Base-by-base conservation (phyloP, 2,888 invertebrate genomes). In the Drosophila setosimentum region DNA sequence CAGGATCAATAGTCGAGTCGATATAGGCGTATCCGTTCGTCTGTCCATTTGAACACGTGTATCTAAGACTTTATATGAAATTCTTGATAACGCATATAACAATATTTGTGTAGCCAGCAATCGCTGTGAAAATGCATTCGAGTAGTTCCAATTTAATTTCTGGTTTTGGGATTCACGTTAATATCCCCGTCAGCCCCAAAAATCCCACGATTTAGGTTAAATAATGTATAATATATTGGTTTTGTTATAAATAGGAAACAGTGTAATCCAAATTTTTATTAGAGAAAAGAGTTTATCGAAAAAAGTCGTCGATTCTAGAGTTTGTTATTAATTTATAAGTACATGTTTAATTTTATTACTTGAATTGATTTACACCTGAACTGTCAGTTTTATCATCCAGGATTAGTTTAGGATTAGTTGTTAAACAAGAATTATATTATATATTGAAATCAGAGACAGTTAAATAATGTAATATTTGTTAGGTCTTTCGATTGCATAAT, bases 61-160 rank as follows among this genome's bases (percentile, higher is more conserved):
- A 33, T 5, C 80, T 73, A 27, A 24, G 53, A 53, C 35, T 45
- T n/a, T n/a, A n/a, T n/a, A n/a, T n/a, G n/a, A n/a, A n/a, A n/a
- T n/a, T n/a, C n/a, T n/a, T n/a, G n/a, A n/a, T n/a, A n/a, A n/a
- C n/a, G n/a, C n/a, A n/a, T n/a, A n/a, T n/a, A n/a, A n/a, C n/a
- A n/a, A n/a, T n/a, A n/a, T n/a, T n/a, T n/a, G n/a, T n/a, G n/a
- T n/a, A n/a, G n/a, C n/a, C n/a, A n/a, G n/a, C n/a, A n/a, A n/a
- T n/a, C n/a, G n/a, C n/a, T n/a, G n/a, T n/a, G n/a, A n/a, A n/a
- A n/a, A n/a, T n/a, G n/a, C n/a, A n/a, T n/a, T n/a, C n/a, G n/a
- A n/a, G n/a, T n/a, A n/a, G n/a, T n/a, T n/a, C n/a, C n/a, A n/a
- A n/a, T n/a, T n/a, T n/a, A n/a, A n/a, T n/a, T n/a, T n/a, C n/a